Evolutionary conservation across 2,797 vertebrate species (phyloP).

Genomic region (Sylvia borin): DNA sequence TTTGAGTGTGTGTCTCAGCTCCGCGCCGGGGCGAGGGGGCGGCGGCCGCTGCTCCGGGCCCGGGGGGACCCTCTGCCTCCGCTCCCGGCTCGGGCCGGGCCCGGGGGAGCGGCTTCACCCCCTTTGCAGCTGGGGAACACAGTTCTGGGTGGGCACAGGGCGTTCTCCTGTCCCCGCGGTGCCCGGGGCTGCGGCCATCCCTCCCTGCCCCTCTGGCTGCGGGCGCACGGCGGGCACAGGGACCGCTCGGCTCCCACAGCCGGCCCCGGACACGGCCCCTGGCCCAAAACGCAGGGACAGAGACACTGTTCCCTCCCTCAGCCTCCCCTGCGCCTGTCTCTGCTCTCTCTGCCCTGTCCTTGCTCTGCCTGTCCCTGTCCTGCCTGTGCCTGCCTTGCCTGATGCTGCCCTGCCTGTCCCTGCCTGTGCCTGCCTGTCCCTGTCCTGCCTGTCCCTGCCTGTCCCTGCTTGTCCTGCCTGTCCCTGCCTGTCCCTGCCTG

Average conservation of each 20-base stretch:
- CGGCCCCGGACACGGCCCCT: background rate
- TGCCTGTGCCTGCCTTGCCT: background rate
- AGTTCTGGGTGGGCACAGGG: background rate
- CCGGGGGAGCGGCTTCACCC: background rate
- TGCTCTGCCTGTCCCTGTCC: background rate
- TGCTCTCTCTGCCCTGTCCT: background rate
- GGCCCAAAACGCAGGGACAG: background rate
- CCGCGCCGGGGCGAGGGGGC: background rate
- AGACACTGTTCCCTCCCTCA: rapidly evolving
- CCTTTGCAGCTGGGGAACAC: background rate
- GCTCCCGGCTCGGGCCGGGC: background rate
- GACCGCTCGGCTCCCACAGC: background rate
- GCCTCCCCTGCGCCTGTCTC: background rate
- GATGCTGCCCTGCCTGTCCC: background rate
- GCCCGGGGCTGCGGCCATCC: background rate
- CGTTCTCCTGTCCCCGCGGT: rapidly evolving
- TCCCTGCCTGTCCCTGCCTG: background rate
- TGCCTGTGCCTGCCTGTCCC: no score
- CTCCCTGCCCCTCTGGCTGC: background rate
- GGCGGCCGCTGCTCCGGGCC: background rate
- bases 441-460: background rate
- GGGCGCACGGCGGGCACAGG: background rate
- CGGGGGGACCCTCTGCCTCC: background rate
- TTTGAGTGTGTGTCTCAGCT: background rate
- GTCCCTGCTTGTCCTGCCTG: no score